Percentiles rank a stretch among this genome's conserved stretches.
Evolutionary conservation across 2,113 vertebrate genomes (phyloP).

Genomic region (Daubentonia madagascariensis): DNA sequence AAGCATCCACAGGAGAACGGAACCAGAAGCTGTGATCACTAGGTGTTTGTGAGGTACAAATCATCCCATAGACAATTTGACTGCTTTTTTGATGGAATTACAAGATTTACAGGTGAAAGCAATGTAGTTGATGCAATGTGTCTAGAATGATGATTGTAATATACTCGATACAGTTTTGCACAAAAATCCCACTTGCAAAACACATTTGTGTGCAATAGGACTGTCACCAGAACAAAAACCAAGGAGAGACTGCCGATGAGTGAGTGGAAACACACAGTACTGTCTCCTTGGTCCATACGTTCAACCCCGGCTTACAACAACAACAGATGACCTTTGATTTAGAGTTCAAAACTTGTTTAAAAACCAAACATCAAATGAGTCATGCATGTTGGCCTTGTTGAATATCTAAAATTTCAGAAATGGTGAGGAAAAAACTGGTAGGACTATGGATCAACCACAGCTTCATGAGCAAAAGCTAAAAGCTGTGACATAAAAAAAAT

Average conservation of each 20-base stretch:
- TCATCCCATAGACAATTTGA: conserved; percentile 47
- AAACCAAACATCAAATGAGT: not conserved
- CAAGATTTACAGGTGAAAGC: conserved; percentile 49
- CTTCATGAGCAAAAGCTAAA: not conserved
- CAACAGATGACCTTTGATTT: not conserved
- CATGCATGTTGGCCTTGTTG: not conserved
- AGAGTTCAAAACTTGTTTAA: not conserved
- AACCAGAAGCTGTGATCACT: not conserved
- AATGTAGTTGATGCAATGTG: not conserved
- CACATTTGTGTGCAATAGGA: not conserved
- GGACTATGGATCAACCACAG: not conserved
- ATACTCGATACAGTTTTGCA: not conserved
- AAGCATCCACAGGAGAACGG: not conserved
- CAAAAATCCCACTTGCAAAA: conserved; percentile 18
- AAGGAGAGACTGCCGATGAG: not conserved
- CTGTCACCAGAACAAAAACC: not conserved
- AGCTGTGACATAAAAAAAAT: not conserved
- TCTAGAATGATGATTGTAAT: not conserved
- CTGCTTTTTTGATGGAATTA: conserved; percentile 46
- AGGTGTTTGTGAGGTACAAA: conserved; percentile 12
- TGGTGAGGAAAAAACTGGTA: not conserved
- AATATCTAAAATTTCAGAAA: not conserved
- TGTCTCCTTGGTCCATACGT: not conserved
- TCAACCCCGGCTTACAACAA: not conserved
- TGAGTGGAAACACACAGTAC: not conserved